A percentile compares a stretch with the other conserved stretches of the same genome.
phyloP scores from a whole-genome alignment of 2,797 vertebrate species.

The Dendrocincla fuliginosa region DNA sequence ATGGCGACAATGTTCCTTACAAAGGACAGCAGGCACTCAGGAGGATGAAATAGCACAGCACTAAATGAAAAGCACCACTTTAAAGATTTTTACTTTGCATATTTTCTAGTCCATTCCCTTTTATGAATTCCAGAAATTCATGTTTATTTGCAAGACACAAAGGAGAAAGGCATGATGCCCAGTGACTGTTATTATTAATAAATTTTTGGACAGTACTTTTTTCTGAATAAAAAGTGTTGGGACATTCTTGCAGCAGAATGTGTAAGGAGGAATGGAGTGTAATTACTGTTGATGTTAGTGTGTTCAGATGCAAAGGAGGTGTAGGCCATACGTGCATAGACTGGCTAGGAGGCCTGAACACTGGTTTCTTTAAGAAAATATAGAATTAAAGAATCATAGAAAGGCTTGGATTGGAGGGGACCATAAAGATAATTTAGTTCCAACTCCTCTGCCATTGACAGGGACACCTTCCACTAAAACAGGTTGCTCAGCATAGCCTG shows the following conservation, averaged over 20 bases:
- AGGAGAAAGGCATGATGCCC: not conserved
- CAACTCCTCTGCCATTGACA: not conserved
- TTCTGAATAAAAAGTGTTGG: not conserved
- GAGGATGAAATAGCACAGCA: not conserved
- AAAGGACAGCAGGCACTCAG: not conserved
- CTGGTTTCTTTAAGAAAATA: not conserved
- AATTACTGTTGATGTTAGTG: not conserved
- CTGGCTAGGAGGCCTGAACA: not conserved
- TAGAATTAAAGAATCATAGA: not conserved
- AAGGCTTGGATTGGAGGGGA: not conserved
- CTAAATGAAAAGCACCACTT: not conserved
- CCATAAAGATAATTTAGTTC: not conserved
- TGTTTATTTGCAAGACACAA: not conserved
- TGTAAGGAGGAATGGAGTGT: fast-evolving
- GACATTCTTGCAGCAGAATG: not conserved
- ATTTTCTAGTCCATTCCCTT: not conserved
- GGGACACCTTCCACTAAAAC: not conserved
- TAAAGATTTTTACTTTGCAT: not conserved
- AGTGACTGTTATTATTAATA: not conserved
- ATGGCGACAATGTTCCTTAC: not conserved
- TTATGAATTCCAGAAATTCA: not conserved
- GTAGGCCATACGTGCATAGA: not conserved
- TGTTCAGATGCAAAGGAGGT: not conserved
- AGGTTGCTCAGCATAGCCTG: not conserved
- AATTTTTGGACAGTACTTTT: not conserved